These are phyloP conservation scores for Cynocephalus volans DNA, from an alignment of 2,113 vertebrate genomes.

Conservation along the genomic window DNA sequence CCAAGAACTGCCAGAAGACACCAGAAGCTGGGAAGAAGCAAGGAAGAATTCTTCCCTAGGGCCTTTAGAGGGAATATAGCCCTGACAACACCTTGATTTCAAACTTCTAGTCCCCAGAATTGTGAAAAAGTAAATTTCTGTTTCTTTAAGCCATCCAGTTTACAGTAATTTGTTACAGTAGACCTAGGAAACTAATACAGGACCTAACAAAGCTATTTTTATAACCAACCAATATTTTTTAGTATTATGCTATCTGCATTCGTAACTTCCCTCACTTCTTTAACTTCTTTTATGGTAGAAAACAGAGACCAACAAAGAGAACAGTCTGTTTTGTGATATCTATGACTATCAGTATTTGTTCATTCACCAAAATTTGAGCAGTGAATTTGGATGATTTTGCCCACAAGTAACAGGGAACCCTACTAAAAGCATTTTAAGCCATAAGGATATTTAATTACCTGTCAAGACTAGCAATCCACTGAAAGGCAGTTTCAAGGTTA, in stretches of 20 bases:
- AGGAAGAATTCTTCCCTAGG: neutral
- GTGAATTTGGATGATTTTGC: slow-evolving; percentile 1
- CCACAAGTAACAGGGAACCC: neutral
- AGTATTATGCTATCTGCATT: neutral
- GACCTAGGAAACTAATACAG: neutral
- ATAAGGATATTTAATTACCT: neutral
- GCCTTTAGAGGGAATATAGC: neutral
- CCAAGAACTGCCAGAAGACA: neutral
- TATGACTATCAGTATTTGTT: neutral
- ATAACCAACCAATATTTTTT: neutral
- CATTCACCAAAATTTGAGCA: slow-evolving; percentile 4
- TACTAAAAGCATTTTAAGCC: neutral
- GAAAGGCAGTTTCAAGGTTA: neutral
- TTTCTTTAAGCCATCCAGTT: neutral
- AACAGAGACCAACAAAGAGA: neutral
- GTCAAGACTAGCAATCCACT: neutral
- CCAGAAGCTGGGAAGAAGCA: neutral
- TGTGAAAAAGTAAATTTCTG: neutral
- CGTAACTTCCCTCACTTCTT: neutral
- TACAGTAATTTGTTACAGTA: neutral
- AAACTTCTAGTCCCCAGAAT: neutral
- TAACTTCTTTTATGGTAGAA: slow-evolving; percentile 6
- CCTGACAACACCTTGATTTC: neutral
- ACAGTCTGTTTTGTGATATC: neutral
- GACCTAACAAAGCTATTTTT: neutral